Evolutionary conservation across 1,140 invertebrate species (phyloP).

Genomic region (Gerris buenoi): DNA sequence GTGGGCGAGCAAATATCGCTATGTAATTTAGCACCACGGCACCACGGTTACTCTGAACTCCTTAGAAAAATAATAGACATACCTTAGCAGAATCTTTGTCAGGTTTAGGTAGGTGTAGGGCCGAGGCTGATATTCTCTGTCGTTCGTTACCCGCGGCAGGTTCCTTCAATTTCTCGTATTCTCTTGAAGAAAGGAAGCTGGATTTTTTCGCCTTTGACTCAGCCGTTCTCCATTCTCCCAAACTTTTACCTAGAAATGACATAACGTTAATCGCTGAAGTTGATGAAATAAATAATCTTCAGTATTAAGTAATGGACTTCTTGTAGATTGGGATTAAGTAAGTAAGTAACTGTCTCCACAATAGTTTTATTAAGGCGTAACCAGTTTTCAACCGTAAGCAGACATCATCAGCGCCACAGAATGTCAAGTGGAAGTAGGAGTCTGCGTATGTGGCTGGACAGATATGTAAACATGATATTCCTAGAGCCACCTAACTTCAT

Average conservation of each 20-base stretch:
- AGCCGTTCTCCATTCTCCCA: constrained; percentile 67
- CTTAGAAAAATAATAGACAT: constrained; percentile 14
- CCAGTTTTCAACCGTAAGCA: too few relatives aligned
- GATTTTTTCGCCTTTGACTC: constrained; percentile 76
- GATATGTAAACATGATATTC: too few relatives aligned
- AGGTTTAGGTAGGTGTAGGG: constrained; percentile 28
- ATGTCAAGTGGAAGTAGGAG: too few relatives aligned
- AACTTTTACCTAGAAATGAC: constrained; percentile 51
- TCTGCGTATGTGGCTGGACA: too few relatives aligned
- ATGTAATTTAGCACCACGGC: background rate
- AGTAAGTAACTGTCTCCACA: too few relatives aligned
- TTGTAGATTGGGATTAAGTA: too few relatives aligned
- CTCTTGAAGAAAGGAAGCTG: constrained; percentile 62
- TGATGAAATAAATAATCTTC: too few relatives aligned
- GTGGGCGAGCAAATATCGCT: background rate
- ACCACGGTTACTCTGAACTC: background rate
- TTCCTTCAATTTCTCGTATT: constrained; percentile 79
- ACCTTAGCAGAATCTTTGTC: constrained; percentile 52
- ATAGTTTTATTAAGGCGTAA: too few relatives aligned
- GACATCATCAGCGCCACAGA: too few relatives aligned
- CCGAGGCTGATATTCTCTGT: constrained; percentile 16
- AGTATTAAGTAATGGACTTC: too few relatives aligned
- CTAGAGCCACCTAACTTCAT: too few relatives aligned
- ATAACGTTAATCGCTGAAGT: too few relatives aligned
- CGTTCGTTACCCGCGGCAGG: constrained; percentile 24